Evolutionary conservation across 2,888 invertebrate genomes (phyloP).

Genomic region (Trissolcus japonicus): DNA sequence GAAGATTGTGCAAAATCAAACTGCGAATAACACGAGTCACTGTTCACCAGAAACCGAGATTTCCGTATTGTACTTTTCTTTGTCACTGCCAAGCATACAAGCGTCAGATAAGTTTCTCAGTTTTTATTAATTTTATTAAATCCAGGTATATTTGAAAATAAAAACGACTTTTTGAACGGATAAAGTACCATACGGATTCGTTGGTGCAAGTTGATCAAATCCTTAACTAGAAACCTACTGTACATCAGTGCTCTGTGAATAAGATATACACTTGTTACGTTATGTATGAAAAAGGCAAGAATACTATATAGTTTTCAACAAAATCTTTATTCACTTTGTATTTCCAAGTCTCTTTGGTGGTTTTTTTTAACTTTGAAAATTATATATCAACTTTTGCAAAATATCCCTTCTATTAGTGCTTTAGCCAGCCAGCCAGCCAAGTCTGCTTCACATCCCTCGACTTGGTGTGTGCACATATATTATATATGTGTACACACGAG

Average conservation of each 20-base stretch:
- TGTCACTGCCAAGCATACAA: conserved; percentile 2
- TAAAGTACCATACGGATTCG: conserved; percentile 14
- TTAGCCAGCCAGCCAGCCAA: conserved; percentile 54
- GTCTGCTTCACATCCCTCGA: conserved; percentile 34
- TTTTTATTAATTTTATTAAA: background rate
- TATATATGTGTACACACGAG: conserved; percentile 50
- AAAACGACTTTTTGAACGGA: conserved; percentile 1
- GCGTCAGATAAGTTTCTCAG: background rate
- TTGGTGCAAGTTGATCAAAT: conserved; percentile 28
- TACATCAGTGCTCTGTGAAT: conserved; percentile 41
- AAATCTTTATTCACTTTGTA: conserved; percentile 59
- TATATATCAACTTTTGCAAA: conserved; percentile 57
- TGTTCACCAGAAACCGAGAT: background rate
- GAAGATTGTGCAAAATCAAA: conserved; percentile 1
- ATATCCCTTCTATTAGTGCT: conserved; percentile 51
- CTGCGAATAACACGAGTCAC: background rate
- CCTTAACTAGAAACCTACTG: conserved; percentile 36
- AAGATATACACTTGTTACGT: conserved; percentile 40
- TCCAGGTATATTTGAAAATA: background rate
- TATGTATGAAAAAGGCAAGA: conserved; percentile 53
- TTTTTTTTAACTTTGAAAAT: conserved; percentile 50
- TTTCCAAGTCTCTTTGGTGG: conserved; percentile 31
- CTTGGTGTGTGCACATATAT: conserved; percentile 46
- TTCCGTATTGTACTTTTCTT: conserved; percentile 1
- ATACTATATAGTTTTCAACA: conserved; percentile 52